These are phyloP conservation scores for Plagodis dolabraria DNA, from an alignment of 2,888 invertebrate species.

Conservation along the genomic window DNA sequence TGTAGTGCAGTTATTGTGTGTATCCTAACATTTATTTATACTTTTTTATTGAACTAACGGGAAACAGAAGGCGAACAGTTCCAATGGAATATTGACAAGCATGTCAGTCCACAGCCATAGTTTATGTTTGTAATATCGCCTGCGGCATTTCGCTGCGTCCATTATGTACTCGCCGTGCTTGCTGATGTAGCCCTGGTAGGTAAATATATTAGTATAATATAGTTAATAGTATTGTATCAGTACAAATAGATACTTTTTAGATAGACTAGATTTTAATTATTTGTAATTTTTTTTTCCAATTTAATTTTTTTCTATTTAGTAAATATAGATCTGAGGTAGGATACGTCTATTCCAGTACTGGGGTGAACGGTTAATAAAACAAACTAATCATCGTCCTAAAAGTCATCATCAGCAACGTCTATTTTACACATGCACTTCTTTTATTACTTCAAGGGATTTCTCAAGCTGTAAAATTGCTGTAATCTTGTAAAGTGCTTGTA, in stretches of 20 bases:
- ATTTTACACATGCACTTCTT: too few species aligned
- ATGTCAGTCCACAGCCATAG: slow-evolving; percentile 65
- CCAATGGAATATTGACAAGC: slow-evolving; percentile 65
- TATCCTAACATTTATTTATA: slow-evolving; percentile 15
- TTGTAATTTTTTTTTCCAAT: too few species aligned
- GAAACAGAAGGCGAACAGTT: slow-evolving; percentile 64
- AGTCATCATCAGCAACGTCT: too few species aligned
- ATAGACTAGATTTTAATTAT: background rate
- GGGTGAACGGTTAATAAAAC: too few species aligned
- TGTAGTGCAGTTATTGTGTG: slow-evolving; percentile 11
- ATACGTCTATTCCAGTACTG: too few species aligned
- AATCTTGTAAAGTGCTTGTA: too few species aligned
- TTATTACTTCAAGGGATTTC: too few species aligned
- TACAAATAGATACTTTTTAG: too few species aligned
- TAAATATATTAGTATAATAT: background rate
- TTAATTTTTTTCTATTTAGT: too few species aligned
- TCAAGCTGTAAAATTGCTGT: too few species aligned
- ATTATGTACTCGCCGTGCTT: slow-evolving; percentile 67
- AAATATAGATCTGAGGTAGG: too few species aligned
- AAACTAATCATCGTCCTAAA: too few species aligned
- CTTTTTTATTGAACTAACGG: slow-evolving; percentile 42
- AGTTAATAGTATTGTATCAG: background rate
- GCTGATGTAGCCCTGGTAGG: slow-evolving; percentile 63
- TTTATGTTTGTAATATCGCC: slow-evolving; percentile 65
- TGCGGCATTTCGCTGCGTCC: slow-evolving; percentile 61